Conservation (phyloP, 2,113 vertebrate species). For the Alethe diademata region DNA sequence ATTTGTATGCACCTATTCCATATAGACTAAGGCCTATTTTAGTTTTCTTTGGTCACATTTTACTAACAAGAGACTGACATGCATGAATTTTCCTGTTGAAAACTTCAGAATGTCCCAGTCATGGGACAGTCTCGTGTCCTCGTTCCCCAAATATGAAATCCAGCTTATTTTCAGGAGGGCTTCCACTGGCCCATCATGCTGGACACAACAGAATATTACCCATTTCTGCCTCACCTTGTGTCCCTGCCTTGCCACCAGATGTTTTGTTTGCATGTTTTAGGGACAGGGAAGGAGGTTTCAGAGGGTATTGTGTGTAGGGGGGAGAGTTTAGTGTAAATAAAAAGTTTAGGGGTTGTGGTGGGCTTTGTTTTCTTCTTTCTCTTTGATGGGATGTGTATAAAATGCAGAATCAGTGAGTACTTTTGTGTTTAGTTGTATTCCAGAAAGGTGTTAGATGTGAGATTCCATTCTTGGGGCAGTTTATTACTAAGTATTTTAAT, state of each 20-base stretch:
- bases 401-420: neutral
- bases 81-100: neutral
- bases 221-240: neutral
- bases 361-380: neutral
- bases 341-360: neutral
- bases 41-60: neutral
- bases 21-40: neutral
- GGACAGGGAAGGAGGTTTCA: neutral
- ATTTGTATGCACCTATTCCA: neutral
- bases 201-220: fast-evolving
- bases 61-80: neutral
- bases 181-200: neutral
- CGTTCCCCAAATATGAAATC: neutral
- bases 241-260: neutral
- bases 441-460: neutral
- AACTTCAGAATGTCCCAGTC: neutral
- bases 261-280: too few species aligned
- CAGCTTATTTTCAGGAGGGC: neutral
- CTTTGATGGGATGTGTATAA: fast-evolving
- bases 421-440: neutral
- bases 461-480: neutral
- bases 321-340: neutral
- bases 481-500: neutral
- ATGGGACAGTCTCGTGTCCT: fast-evolving
- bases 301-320: neutral